These are phyloP conservation scores for Chymomyza procnemis DNA, from an alignment of 2,888 invertebrate species.

Conservation along the genomic window DNA sequence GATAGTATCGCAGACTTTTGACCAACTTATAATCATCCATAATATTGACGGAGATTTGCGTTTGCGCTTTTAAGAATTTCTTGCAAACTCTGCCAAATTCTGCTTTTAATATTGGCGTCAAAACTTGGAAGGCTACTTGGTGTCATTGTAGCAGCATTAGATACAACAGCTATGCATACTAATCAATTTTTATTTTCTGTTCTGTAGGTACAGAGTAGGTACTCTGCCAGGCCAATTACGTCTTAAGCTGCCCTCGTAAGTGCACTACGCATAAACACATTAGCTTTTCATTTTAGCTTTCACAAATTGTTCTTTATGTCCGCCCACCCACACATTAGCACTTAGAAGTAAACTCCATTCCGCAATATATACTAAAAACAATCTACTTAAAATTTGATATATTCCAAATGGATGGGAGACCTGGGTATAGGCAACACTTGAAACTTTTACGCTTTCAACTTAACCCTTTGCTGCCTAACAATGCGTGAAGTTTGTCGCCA, in stretches of 20 bases:
- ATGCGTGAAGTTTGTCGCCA: conserved; percentile 70
- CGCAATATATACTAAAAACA: not conserved
- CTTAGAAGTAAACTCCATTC: not conserved
- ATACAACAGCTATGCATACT: too few relatives aligned
- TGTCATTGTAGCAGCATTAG: too few relatives aligned
- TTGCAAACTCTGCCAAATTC: too few relatives aligned
- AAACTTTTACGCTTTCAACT: conserved; percentile 39
- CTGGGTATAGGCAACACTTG: conserved; percentile 4
- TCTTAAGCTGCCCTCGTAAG: not conserved
- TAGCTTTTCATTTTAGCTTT: not conserved
- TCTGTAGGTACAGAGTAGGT: too few relatives aligned
- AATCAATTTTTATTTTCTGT: too few relatives aligned
- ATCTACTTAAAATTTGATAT: conserved; percentile 3
- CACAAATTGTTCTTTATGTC: not conserved
- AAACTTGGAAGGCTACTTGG: too few relatives aligned
- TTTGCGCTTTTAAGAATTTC: too few relatives aligned
- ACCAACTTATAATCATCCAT: too few relatives aligned
- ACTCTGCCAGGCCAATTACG: too few relatives aligned
- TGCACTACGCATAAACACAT: not conserved
- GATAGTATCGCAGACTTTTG: too few relatives aligned
- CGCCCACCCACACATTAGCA: not conserved
- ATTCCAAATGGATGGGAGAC: conserved; percentile 19
- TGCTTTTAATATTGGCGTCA: too few relatives aligned
- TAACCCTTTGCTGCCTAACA: conserved; percentile 51
- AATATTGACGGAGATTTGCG: too few relatives aligned